phyloP scores from a whole-genome alignment of 2,113 vertebrate species.

The Microtus montanus region DNA sequence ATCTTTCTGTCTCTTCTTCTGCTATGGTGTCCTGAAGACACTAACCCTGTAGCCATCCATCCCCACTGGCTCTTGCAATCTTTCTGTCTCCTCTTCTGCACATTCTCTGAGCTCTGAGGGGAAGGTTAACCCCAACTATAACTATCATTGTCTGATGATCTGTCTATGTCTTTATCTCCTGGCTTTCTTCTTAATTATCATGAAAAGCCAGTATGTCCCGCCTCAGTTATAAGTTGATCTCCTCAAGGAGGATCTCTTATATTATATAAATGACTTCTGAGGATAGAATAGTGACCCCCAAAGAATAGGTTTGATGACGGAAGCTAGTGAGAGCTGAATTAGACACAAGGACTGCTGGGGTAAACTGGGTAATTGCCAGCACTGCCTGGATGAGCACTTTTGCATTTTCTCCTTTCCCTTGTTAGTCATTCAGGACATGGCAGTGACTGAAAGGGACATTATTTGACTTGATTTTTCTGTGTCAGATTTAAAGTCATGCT shows the following conservation, averaged over 20 bases:
- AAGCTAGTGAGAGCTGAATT: neutral
- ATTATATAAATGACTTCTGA: neutral
- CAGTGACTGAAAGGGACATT: neutral
- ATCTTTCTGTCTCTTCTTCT: no score
- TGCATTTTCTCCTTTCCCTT: neutral
- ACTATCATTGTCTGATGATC: neutral
- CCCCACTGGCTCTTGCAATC: neutral
- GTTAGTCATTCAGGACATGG: neutral
- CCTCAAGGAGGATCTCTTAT: neutral
- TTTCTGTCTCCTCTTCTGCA: neutral
- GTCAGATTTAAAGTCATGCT: neutral
- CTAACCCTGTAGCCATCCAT: neutral
- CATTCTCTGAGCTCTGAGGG: neutral
- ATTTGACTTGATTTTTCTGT: conserved; percentile 9
- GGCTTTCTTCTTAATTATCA: neutral
- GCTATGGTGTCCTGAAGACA: neutral
- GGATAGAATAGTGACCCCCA: neutral
- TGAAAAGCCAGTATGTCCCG: neutral
- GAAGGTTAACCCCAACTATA: neutral
- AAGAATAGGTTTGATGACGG: neutral
- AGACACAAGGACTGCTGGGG: neutral
- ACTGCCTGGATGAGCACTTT: no score
- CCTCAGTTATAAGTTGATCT: neutral
- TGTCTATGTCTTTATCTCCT: neutral
- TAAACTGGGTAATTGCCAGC: neutral